Conservation (phyloP, 2,888 invertebrate species). For the Congeria kusceri region DNA sequence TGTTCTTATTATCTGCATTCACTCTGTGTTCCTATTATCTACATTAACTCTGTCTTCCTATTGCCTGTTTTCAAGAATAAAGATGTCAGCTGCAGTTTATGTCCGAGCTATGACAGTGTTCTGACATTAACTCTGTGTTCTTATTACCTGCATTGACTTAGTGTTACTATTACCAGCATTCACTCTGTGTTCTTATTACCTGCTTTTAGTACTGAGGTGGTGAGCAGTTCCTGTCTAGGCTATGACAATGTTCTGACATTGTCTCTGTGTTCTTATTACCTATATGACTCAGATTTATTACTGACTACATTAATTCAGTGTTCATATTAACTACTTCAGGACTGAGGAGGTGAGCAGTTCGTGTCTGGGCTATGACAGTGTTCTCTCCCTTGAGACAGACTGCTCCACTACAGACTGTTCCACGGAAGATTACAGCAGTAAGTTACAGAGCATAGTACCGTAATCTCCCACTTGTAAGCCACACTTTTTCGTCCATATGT, state of each 20-base stretch:
- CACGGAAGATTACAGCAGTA: no score
- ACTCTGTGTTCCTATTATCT: no score
- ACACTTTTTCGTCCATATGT: no score
- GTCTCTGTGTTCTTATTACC: neutral
- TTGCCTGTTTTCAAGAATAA: no score
- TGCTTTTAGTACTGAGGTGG: slow-evolving; percentile 76
- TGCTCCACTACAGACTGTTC: slow-evolving; percentile 41
- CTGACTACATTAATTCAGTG: neutral
- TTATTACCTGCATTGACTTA: no score
- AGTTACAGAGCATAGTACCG: no score
- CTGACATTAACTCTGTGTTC: neutral
- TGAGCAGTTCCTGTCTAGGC: slow-evolving; percentile 22
- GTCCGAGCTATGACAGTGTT: neutral
- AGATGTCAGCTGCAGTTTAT: no score
- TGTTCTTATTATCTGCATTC: no score
- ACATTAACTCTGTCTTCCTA: no score
- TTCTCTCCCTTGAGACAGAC: slow-evolving; percentile 48
- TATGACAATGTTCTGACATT: neutral
- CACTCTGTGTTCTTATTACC: neutral
- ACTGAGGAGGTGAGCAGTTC: slow-evolving; percentile 80
- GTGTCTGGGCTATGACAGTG: slow-evolving; percentile 69
- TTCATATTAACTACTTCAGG: slow-evolving; percentile 58
- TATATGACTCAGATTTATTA: neutral
- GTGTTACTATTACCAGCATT: neutral
- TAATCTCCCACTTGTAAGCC: no score